Conservation (phyloP, 1,140 invertebrate species). For the Leptinotarsa defecta region DNA sequence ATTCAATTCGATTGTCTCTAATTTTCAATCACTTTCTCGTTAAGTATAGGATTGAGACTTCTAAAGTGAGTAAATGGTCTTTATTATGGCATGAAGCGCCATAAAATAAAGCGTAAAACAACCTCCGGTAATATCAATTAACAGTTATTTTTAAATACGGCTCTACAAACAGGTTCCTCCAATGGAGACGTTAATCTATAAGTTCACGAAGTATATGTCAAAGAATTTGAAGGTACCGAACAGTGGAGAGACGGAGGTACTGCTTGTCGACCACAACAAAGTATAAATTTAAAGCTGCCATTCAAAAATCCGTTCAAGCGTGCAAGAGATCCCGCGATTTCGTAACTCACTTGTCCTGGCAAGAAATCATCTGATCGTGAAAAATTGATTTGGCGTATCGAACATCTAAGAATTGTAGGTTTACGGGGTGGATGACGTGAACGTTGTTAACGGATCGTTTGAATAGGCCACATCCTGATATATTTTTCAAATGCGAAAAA, state of each 20-base stretch:
- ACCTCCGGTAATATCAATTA: neutral
- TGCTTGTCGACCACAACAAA: neutral
- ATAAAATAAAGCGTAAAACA: neutral
- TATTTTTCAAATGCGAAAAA: too few relatives aligned
- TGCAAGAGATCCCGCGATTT: constrained; percentile 1
- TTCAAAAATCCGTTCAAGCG: neutral
- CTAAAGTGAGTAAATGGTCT: too few relatives aligned
- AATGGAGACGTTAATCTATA: constrained; percentile 3
- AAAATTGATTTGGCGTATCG: neutral
- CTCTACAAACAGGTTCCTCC: neutral
- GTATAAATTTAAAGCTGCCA: neutral
- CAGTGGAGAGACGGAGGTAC: neutral
- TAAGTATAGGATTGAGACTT: too few relatives aligned
- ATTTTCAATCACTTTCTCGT: too few relatives aligned
- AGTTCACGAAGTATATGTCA: neutral
- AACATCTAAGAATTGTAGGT: too few relatives aligned
- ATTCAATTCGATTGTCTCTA: too few relatives aligned
- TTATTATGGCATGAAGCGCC: neutral
- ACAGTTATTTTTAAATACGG: constrained; percentile 6
- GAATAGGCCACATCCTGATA: too few relatives aligned
- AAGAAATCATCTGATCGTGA: neutral
- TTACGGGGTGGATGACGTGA: too few relatives aligned
- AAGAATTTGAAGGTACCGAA: neutral
- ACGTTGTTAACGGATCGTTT: too few relatives aligned
- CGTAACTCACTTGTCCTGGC: neutral